phyloP scores from a whole-genome alignment of 2,113 vertebrate genomes.

The Todiramphus saurophagus region DNA sequence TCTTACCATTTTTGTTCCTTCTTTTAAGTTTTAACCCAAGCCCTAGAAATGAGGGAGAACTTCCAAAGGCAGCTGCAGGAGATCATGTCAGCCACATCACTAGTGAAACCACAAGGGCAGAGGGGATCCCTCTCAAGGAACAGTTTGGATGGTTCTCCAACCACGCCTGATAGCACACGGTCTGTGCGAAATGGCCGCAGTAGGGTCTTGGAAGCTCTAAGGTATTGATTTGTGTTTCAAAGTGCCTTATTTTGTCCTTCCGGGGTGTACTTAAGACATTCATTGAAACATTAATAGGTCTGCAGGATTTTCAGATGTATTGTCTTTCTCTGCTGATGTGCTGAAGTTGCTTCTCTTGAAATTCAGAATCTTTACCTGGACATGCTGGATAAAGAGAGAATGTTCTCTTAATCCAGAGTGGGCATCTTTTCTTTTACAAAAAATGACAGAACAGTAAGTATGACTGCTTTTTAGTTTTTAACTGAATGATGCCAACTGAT shows the following conservation, averaged over 20 bases:
- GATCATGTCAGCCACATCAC: constrained; percentile 94
- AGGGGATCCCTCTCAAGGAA: constrained; percentile 76
- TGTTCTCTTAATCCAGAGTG: not conserved
- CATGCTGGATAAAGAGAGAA: not conserved
- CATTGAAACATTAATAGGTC: not conserved
- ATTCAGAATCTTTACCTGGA: not conserved
- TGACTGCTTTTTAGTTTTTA: not conserved
- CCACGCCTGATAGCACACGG: constrained; percentile 79
- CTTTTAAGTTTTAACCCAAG: constrained; percentile 81
- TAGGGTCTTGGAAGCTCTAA: constrained; percentile 88
- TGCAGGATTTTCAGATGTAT: not conserved
- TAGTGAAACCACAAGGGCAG: constrained; percentile 80
- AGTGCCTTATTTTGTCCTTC: not conserved
- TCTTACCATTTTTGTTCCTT: not conserved
- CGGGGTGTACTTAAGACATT: not conserved
- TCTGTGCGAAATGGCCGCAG: constrained; percentile 81
- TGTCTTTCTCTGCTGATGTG: not conserved
- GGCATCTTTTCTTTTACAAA: not conserved
- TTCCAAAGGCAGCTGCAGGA: constrained; percentile 94
- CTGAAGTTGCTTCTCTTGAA: not conserved
- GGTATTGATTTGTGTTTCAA: constrained; percentile 68
- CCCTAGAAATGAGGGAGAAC: constrained; percentile 92
- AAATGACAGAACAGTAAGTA: not conserved
- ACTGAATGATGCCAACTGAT: not conserved
- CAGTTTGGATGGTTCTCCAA: constrained; percentile 75